Percentiles rank a stretch among this genome's conserved stretches.
Evolutionary conservation across 2,888 invertebrate genomes (phyloP).

Genomic region (Zhuqinia jingwanae): DNA sequence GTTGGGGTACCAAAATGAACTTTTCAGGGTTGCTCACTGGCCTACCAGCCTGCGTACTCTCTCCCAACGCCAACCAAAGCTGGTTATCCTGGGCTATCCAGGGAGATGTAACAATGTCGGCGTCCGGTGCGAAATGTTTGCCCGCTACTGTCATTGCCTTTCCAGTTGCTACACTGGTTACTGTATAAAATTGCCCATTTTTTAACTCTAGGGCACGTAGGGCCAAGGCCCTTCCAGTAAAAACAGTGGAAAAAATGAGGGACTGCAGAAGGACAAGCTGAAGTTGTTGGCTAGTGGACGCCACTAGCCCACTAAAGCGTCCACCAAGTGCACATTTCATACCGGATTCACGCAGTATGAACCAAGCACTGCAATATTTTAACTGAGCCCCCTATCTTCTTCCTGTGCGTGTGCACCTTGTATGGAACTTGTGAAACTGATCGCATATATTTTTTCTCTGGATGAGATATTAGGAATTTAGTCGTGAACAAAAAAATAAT

Average conservation of each 20-base stretch:
- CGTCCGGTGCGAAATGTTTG: conserved; percentile 41
- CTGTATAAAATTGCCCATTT: conserved; percentile 67
- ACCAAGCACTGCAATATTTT: too few species aligned
- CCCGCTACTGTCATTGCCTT: conserved; percentile 66
- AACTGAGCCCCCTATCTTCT: too few species aligned
- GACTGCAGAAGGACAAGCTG: not conserved
- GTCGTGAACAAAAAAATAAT: too few species aligned
- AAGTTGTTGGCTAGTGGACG: too few species aligned
- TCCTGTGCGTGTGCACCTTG: too few species aligned
- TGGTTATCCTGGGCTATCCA: conserved; percentile 73
- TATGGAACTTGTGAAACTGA: too few species aligned
- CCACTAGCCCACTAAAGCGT: not conserved
- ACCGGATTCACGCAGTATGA: too few species aligned
- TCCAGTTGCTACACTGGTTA: conserved; percentile 63
- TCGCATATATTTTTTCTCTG: too few species aligned
- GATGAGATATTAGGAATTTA: too few species aligned
- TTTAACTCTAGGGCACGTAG: conserved; percentile 51
- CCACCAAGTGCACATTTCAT: not conserved
- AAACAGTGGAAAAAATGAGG: too few species aligned
- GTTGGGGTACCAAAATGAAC: conserved; percentile 64
- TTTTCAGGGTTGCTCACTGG: conserved; percentile 60
- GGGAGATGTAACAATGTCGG: conserved; percentile 53
- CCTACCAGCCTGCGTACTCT: conserved; percentile 40
- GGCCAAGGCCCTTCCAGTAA: not conserved
- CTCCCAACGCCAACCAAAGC: conserved; percentile 63